Evolutionary conservation across 1,140 invertebrate species (phyloP), one percentile per base, ranked within the genome.

Genomic region (Drosophila burlai): DNA sequence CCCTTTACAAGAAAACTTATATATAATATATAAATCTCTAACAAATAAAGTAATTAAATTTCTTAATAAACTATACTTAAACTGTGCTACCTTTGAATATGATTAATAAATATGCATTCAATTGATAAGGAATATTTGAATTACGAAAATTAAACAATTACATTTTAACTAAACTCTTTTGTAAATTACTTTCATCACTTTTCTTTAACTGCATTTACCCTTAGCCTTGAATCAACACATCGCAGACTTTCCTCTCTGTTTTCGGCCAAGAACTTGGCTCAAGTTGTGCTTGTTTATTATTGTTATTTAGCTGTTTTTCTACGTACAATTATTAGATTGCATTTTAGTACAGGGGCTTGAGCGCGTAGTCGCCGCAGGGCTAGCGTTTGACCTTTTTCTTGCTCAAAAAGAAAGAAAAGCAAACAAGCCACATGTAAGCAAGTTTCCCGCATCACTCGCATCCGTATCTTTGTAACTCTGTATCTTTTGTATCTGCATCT

Each of bases 191-290:
- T 16, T 16, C 8, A 16, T 16, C n/a, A n/a, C 24, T 16, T 49
- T 26, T 45, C 21, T 45, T 16, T 9, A 13, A 52, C 47, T 69
- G 63, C 34, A 43, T 15, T 43, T 77, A 69, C 55, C 46, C 84
- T 84, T 89, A 90, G 85, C 84, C 84, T 89, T 89, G 84, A 90
- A 84, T 69, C 65, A 83, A 82, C 75, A 82, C 69, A 79, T 38
- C 46, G 34, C 55, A 18, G 59, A 52, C 29, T 52, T 31, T 34
- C 13, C 63, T 45, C 45, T 57, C 21, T 26, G 11, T 15, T 66
- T 61, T 58, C 36, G 46, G 45, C 58, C 46, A 34, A 57, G 43
- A 61, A 77, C 66, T 73, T 65, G 46, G 46, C 68, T 78, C 43
- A 59, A 77, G 76, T 55, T 46, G 21, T 29, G 40, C 49, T 63